A percentile compares a stretch with the other conserved stretches of the same genome.
Conservation (phyloP, 2,888 invertebrate genomes). For the Spodoptera exigua region DNA sequence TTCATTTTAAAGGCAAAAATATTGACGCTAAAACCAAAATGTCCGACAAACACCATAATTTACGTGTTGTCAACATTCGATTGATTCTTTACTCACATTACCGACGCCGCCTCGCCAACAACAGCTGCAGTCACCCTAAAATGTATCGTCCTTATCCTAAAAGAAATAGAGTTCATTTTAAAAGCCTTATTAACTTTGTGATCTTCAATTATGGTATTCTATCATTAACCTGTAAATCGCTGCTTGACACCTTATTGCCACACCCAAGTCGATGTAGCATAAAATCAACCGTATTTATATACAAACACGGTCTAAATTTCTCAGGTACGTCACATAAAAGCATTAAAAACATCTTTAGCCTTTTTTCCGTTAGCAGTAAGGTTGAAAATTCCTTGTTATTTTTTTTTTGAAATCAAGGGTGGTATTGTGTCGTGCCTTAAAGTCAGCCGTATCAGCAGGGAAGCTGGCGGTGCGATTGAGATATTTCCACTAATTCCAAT, state of each 20-base stretch:
- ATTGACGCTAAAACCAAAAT: slow-evolving; percentile 59
- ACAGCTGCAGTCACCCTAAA: slow-evolving; percentile 22
- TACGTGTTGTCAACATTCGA: slow-evolving; percentile 72
- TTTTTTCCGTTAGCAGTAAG: fast-evolving
- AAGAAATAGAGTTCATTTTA: slow-evolving; percentile 43
- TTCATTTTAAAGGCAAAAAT: slow-evolving; percentile 56
- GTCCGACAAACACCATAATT: slow-evolving; percentile 63
- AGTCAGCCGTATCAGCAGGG: slow-evolving; percentile 72
- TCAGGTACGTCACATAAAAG: background rate
- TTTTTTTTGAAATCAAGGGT: slow-evolving; percentile 40
- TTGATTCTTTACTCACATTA: slow-evolving; percentile 64
- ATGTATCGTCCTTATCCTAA: slow-evolving; percentile 44
- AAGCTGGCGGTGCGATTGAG: slow-evolving; percentile 78
- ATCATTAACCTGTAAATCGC: slow-evolving; percentile 78
- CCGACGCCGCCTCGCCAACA: slow-evolving; percentile 54
- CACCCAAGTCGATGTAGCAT: slow-evolving; percentile 12
- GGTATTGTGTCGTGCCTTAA: slow-evolving; percentile 64
- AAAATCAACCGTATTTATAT: slow-evolving; percentile 27
- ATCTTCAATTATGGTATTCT: slow-evolving; percentile 74
- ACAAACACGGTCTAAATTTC: slow-evolving; percentile 5
- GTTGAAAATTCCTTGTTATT: slow-evolving; percentile 25
- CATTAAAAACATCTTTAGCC: slow-evolving; percentile 15
- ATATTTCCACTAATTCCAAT: slow-evolving; percentile 74
- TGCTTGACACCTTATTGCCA: slow-evolving; percentile 76
- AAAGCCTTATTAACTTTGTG: slow-evolving; percentile 41